A percentile compares a stretch with the other conserved stretches of the same genome.
phyloP scores from a whole-genome alignment of 2,888 invertebrate species.

The Crematogaster levior region DNA sequence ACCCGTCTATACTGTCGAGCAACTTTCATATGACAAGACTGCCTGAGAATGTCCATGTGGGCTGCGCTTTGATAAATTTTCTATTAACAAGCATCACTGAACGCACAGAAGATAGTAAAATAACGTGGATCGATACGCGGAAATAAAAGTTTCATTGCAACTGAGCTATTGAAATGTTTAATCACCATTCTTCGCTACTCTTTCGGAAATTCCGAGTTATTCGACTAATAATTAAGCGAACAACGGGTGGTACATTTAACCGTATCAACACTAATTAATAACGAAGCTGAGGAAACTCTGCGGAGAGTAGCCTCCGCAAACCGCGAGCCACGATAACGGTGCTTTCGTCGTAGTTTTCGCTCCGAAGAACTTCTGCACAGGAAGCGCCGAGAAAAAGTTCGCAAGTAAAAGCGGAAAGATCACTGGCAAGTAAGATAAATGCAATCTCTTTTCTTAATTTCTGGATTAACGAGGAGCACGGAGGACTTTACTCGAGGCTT shows the following conservation, averaged over 20 bases:
- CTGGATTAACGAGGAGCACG: conserved; percentile 24
- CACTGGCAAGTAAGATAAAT: conserved; percentile 32
- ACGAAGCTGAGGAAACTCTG: conserved; percentile 1
- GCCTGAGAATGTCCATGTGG: conserved; percentile 29
- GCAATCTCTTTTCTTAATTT: conserved; percentile 39
- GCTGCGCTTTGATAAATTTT: conserved; percentile 26
- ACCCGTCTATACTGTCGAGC: not conserved
- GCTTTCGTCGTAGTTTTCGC: conserved; percentile 20
- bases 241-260: conserved; percentile 23
- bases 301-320: not conserved
- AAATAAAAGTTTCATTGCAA: not conserved
- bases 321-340: conserved; percentile 30
- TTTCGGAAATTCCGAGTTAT: not conserved
- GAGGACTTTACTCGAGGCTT: not conserved
- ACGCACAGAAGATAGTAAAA: conserved; percentile 26
- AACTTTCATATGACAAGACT: conserved; percentile 22
- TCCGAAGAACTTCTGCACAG: not conserved
- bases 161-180: conserved; percentile 2
- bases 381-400: conserved; percentile 20
- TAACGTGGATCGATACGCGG: conserved; percentile 1
- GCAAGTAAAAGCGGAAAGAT: conserved; percentile 34
- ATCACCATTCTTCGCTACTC: not conserved
- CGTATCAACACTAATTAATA: conserved; percentile 39
- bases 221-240: conserved; percentile 19
- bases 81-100: conserved; percentile 30